Base-by-base conservation (phyloP, 2,113 vertebrate species). In the Bubo bubo region DNA sequence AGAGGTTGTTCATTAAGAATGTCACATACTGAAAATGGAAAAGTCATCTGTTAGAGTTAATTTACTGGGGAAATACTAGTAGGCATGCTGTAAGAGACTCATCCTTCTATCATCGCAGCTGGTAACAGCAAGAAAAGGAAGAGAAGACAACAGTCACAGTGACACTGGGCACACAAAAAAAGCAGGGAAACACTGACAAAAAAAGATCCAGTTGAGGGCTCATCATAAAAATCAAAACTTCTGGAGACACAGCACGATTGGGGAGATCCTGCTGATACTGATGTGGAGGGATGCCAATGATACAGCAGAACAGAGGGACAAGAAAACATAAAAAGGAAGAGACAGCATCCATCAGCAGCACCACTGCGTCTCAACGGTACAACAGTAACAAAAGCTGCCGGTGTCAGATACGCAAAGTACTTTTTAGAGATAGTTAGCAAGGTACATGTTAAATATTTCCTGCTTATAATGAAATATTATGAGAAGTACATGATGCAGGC, bases 331-430 rank as follows among this genome's bases (percentile, higher is more conserved):
- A 37, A 47, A 72, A 75, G 20, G 47, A 64, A 30, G 56, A 62
- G 49, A 18, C 11, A 19, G 86, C 35, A 58, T 6, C 74, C 4
- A 0, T 28, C 45, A 35, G 59, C 45, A 35, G 59, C 60, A 79
- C 10, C 35, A 5, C 52, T 8, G 17, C 1, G 3, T 43, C 41
- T 28, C 71, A 16, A 5, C 21, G 12, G 8, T 9, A 8, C 6
- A 4, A 24, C 0, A 45, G 68, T 3, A 50, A n/a, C 14, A 27
- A 47, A 62, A 39, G 35, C 47, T 41, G 89, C 71, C 66, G 8
- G 35, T 21, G 43, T 58, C 30, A 45, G 50, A 49, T 12, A 77
- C 6, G 26, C 58, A 58, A 28, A 75, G 60, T 19, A 27, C 21
- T 35, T 35, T 23, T 34, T 21, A 34, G 34, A 90, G 80, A 12